Base-by-base conservation (phyloP, 2,888 invertebrate species). In the Scaptomyza caliginosa region DNA sequence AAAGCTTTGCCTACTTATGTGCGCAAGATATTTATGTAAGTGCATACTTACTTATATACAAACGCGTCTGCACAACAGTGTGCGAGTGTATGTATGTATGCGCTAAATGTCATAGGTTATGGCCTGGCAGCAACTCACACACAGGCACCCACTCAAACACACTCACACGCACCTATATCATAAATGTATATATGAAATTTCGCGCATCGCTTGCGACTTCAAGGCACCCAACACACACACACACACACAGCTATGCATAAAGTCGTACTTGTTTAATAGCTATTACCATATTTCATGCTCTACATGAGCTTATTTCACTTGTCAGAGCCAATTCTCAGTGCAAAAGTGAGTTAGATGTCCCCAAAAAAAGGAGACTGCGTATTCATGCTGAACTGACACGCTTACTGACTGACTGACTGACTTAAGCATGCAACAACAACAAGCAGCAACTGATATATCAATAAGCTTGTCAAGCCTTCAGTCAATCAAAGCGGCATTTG, bases 211-310 rank as follows among this genome's bases (percentile, higher is more conserved):
- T 58, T 58, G 66, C 36, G 49, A 28, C 55, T 51, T 58, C n/a
- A 30, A 67, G 56, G 26, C 34, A 36, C 38, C 19, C 10, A 28
- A 19, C 38, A 45, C 50, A 50, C 16, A 8, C 43, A 26, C 39
- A 43, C 32, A 42, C 24, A 48, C 42, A 54, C 23, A 0, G 13
- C 8, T 7, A 42, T 45, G 19, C 19, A 30, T 3, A 13, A 48
- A 38, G 38, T 19, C 40, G 30, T 24, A 21, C 11, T 49, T 39
- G 13, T 39, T 34, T 36, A 17, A 2, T 13, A 34, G 72, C 78
- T 69, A 78, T 82, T 82, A 84, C 76, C 85, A 86, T 83, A 83
- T 81, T 81, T 83, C 82, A 83, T 83, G 82, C 87, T 67, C 76
- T 67, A 60, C 74, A 74, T 62, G 73, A 63, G 76, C 67, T 86